Evolutionary conservation across 2,113 vertebrate genomes (phyloP).

Genomic region (Myanophis thanlyinensis): DNA sequence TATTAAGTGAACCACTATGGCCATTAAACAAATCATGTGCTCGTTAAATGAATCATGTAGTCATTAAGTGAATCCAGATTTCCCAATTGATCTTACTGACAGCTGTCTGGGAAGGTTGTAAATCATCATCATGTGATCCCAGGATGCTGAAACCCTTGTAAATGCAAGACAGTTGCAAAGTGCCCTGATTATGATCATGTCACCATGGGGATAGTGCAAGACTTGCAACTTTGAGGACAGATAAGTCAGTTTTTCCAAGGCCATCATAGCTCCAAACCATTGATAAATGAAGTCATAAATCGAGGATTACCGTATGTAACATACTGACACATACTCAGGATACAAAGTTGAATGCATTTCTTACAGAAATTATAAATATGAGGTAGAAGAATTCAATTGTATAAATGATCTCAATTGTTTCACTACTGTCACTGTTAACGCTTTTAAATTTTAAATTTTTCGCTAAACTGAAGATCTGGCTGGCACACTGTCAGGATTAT

Average conservation of each 20-base stretch:
- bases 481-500: constrained; percentile 23
- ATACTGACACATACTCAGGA: neutral
- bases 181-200: neutral
- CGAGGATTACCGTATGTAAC: neutral
- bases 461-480: accelerated
- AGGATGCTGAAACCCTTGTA: neutral
- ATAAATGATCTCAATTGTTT: constrained; percentile 11
- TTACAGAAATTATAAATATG: neutral
- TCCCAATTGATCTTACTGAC: neutral
- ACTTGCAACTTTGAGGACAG: neutral
- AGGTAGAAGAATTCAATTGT: neutral
- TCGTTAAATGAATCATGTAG: neutral
- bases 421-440: neutral
- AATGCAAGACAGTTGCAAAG: neutral
- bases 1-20: neutral
- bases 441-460: neutral
- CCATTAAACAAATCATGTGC: too few species aligned
- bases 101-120: neutral
- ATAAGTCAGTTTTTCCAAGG: neutral
- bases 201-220: neutral
- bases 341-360: neutral
- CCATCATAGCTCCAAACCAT: neutral
- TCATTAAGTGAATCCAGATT: neutral
- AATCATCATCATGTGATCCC: neutral
- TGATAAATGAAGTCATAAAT: neutral